Base-by-base conservation (phyloP, 2,797 vertebrate genomes). In the Decapterus maruadsi region DNA sequence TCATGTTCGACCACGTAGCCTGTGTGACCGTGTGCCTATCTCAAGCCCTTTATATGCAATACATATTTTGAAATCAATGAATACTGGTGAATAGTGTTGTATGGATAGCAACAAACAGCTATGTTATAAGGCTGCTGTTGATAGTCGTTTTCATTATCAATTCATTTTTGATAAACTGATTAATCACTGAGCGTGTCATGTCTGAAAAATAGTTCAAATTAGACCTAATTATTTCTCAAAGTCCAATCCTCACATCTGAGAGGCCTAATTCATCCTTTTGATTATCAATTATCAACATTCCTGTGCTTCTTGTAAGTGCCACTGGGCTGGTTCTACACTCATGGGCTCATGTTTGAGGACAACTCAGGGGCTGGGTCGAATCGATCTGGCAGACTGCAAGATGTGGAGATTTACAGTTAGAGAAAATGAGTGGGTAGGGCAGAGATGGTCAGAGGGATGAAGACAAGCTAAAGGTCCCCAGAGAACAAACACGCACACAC, bases 321-420 rank as follows among this genome's bases (percentile, higher is more conserved):
- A 57, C 20, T 57, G 31, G 55, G 31, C 31, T 11, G 1, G 17
- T 36, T 36, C 4, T 57, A n/a, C 9, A 36, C 17, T 36, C 2
- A 1, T 57, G 29, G 12, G 13, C 0, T 0, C 43, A 20, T 6
- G 42, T 46, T n/a, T 8, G 8, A 3, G 0, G 55, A 80, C 50
- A 57, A 63, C 16, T 19, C 50, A 20, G 58, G 36, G 45, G 51
- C 73, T 9, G 55, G 12, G 38, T 26, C 31, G 75, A 58, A 88
- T 80, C 43, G 16, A 87, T 62, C 76, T 76, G 67, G 62, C 60
- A 77, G 46, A 17, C 54, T 65, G 65, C 65, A 82, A 82, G 89
- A 85, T 29, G 55, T 36, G 53, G 40, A 53, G 61, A 64, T 59
- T 63, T 51, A 60, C 60, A 80, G 46, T 64, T 4, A 17, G n/a